Conservation (phyloP, 1,140 invertebrate species). For the Habropoda laboriosa region DNA sequence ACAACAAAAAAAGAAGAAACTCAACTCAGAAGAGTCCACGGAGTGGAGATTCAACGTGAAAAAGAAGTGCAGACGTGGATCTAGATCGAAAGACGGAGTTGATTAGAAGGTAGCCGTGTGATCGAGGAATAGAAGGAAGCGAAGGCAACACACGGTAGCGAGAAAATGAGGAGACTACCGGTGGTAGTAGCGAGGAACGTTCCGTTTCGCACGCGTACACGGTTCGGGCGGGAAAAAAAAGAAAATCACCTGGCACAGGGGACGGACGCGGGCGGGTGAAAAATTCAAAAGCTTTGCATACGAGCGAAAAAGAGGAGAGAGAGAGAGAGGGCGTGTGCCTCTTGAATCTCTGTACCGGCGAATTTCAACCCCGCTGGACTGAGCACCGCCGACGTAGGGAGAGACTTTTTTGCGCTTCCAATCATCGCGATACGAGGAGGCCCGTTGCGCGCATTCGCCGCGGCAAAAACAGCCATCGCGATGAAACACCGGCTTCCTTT, state of each 20-base stretch:
- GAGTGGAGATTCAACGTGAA: no score
- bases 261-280: conserved; percentile 23
- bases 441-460: not conserved
- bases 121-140: not conserved
- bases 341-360: conserved; percentile 32
- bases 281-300: conserved; percentile 50
- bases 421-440: conserved; percentile 25
- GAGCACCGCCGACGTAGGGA: conserved; percentile 57
- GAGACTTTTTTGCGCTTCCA: conserved; percentile 48
- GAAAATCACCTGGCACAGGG: conserved; percentile 4
- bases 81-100: not conserved
- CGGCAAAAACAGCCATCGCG: conserved; percentile 26
- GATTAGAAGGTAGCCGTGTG: not conserved
- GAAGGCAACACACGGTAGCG: no score
- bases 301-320: conserved; percentile 27
- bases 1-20: no score
- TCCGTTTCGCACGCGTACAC: conserved; percentile 13
- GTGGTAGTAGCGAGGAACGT: not conserved
- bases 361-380: conserved; percentile 47
- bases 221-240: not conserved
- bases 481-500: conserved; percentile 26
- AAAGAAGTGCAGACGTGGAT: no score
- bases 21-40: no score
- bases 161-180: no score
- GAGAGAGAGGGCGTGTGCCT: not conserved